Evolutionary conservation across 2,888 invertebrate species (phyloP).

Genomic region (Nebria salina): DNA sequence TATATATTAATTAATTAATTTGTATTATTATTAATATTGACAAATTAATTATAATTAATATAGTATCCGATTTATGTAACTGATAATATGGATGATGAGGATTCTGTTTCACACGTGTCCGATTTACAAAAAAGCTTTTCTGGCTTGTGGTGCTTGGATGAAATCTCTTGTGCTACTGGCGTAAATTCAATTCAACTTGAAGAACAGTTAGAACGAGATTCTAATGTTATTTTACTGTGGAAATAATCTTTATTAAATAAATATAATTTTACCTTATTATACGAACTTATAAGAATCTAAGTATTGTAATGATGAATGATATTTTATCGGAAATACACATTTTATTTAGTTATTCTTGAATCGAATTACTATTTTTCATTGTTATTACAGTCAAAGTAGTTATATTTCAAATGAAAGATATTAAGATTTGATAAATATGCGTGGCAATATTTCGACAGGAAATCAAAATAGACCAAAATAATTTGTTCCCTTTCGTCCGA

Average conservation of each 20-base stretch:
- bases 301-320: too few species aligned
- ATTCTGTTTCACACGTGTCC: slow-evolving; percentile 30
- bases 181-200: slow-evolving; percentile 80
- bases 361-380: too few species aligned
- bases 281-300: too few species aligned
- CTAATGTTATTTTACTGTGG: slow-evolving; percentile 83
- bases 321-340: too few species aligned
- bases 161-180: slow-evolving; percentile 88
- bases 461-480: too few species aligned
- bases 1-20: background rate
- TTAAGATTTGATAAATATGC: too few species aligned
- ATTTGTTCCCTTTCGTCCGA: too few species aligned
- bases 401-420: too few species aligned
- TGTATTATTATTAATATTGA: background rate
- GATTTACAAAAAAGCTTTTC: slow-evolving; percentile 75
- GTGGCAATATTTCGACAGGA: too few species aligned
- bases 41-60: too few species aligned
- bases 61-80: slow-evolving; percentile 59
- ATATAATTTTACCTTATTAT: background rate
- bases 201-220: slow-evolving; percentile 84
- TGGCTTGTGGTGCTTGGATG: slow-evolving; percentile 84
- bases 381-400: too few species aligned
- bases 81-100: slow-evolving; percentile 58
- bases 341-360: too few species aligned
- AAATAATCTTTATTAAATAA: slow-evolving; percentile 64